Evolutionary conservation across 2,113 vertebrate species (phyloP).

Genomic region (Platycercus adscitus): DNA sequence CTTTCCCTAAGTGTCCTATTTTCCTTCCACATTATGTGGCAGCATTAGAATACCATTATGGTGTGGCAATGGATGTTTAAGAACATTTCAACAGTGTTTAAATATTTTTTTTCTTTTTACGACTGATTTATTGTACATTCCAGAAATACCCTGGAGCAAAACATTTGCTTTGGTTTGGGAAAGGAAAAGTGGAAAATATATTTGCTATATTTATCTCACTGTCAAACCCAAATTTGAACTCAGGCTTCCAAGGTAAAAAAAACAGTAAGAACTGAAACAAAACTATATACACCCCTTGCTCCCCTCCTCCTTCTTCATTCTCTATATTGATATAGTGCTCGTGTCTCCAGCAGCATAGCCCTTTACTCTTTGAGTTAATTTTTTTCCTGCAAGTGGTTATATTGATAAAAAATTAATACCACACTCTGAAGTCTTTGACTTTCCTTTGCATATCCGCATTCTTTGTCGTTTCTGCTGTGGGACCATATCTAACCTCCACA

Average conservation of each 20-base stretch:
- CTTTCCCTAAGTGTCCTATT: conserved; percentile 33
- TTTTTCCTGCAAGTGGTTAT: background rate
- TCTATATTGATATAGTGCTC: background rate
- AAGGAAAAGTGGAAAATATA: conserved; percentile 43
- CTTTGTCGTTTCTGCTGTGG: background rate
- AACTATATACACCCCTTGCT: background rate
- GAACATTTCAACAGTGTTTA: conserved; percentile 23
- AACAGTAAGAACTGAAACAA: background rate
- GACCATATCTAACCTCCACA: background rate
- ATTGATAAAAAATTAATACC: conserved; percentile 3
- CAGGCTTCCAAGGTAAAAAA: background rate
- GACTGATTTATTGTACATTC: conserved; percentile 39
- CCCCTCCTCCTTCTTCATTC: background rate
- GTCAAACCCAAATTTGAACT: conserved; percentile 35
- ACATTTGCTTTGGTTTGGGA: conserved; percentile 42
- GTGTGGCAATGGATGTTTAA: conserved; percentile 33
- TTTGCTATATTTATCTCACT: conserved; percentile 55
- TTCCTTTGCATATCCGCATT: background rate
- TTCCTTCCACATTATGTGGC: conserved; percentile 3
- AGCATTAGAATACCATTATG: conserved; percentile 23
- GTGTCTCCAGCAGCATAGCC: background rate
- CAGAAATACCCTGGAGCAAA: conserved; percentile 50
- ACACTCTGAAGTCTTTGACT: background rate
- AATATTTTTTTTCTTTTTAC: conserved; percentile 34
- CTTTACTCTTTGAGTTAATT: background rate